A percentile compares a stretch with the other conserved stretches of the same genome.
Conservation (phyloP, 2,797 vertebrate species). For the Protosalanx chinensis region DNA sequence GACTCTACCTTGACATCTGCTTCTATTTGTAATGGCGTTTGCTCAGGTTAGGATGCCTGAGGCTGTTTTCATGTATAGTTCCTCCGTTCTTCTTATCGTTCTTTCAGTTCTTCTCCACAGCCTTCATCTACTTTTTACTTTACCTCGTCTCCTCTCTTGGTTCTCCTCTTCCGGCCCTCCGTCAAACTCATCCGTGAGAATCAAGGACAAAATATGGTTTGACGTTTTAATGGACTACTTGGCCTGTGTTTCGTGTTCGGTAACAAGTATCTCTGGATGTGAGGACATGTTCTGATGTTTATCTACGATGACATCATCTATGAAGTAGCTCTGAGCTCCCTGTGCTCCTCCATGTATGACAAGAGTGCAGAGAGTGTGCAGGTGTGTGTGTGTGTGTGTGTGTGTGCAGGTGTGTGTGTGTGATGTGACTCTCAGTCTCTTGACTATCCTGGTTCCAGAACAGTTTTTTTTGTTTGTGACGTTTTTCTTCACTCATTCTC, state of each 20-base stretch:
- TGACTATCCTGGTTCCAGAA: not conserved
- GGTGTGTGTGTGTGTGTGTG: not conserved
- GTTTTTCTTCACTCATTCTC: conserved; percentile 23
- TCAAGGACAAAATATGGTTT: not conserved
- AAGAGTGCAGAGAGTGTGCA: not conserved
- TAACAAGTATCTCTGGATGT: not conserved
- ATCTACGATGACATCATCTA: not conserved
- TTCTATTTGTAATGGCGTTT: conserved; percentile 34
- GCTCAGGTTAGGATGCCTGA: conserved; percentile 50
- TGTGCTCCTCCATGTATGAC: not conserved
- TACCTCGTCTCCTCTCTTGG: not conserved
- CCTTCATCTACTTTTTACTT: not conserved
- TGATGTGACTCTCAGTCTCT: not conserved
- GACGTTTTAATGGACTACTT: not conserved
- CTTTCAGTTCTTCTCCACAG: not conserved
- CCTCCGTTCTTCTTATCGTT: not conserved
- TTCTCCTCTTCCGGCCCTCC: not conserved
- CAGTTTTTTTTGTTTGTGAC: conserved; percentile 5
- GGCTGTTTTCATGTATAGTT: conserved; percentile 8
- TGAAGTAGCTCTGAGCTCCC: not conserved
- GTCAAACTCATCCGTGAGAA: not conserved
- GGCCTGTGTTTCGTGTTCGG: not conserved
- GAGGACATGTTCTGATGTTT: conserved; percentile 2
- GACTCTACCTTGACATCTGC: conserved; percentile 28
- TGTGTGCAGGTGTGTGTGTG: not conserved